Base-by-base conservation (phyloP, 2,113 vertebrate genomes). In the Leptobrachium leishanense region DNA sequence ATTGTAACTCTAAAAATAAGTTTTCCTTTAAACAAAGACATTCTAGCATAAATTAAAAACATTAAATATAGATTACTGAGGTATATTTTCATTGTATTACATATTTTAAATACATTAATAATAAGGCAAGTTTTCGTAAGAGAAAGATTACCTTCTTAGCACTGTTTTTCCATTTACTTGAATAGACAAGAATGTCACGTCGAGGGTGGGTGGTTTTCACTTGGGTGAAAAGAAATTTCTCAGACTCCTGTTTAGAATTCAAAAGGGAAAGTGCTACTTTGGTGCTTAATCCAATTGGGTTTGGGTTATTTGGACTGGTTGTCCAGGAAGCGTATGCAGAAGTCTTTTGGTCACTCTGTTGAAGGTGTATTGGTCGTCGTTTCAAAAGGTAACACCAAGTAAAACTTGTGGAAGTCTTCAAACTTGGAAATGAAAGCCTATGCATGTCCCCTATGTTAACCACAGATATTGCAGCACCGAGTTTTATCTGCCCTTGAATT, bases 361-460 rank as follows among this genome's bases (percentile, higher is more conserved):
- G 91, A 76, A 95, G 78, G 53, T 96, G 97, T 43, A 97, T 82
- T 0, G 96, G 90, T 85, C 94, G 98, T 82, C 94, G 94, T 88
- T 95, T 97, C 86, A 94, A 89, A 20, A 99, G 86, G 43, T 95
- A 99, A 92, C 98, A 99, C 98, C 98, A 99, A 0, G 97, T 98
- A 73, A 96, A 97, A 46, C 92, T 97, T 0, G 98, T 99, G 7
- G 95, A 85, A 0, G 97, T 99, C 87, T 98, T 99, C 82, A 99
- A 91, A 85, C 96, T 98, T 55, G 97, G 95, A 81, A 98, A 98
- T 1, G 95, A 93, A 50, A 93, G 79, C 1, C 90, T 93, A 55
- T 95, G 95, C 1, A 88, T 83, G 75, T 97, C 95, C 53, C 91
- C 91, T 0, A 87, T 83, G 43, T 90, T 94, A 40, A 92, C 83